These are phyloP conservation scores for Magallana ariakensis DNA, from an alignment of 1,140 invertebrate genomes.

Conservation along the genomic window DNA sequence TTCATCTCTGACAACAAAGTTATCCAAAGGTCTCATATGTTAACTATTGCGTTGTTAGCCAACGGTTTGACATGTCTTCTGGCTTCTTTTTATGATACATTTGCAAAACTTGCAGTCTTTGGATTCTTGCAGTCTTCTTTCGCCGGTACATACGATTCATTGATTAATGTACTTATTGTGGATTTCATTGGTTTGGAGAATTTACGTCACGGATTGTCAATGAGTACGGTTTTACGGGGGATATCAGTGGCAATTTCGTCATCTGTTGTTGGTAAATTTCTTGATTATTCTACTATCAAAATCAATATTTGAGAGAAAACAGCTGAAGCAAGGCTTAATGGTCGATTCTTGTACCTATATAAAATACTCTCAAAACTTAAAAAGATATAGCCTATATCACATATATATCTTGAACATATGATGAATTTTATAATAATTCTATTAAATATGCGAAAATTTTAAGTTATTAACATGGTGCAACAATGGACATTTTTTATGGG, in stretches of 20 bases:
- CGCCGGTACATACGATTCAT: neutral
- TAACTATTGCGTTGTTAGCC: conserved; percentile 2
- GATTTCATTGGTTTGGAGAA: neutral
- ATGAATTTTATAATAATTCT: no score
- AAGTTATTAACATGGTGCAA: no score
- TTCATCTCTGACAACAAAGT: conserved; percentile 10
- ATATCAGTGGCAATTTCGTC: neutral
- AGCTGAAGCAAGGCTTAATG: neutral
- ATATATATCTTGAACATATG: no score
- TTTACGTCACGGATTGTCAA: neutral
- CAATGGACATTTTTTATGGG: no score
- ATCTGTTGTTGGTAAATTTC: neutral
- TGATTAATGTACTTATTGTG: neutral
- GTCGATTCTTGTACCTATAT: neutral
- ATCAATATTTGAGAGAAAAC: neutral
- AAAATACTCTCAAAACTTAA: no score
- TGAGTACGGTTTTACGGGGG: neutral
- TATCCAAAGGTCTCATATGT: conserved; percentile 33
- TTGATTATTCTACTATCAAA: neutral
- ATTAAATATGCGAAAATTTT: no score
- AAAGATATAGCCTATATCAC: no score
- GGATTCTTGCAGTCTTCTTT: conserved; percentile 14
- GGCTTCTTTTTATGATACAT: neutral
- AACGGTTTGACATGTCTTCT: conserved; percentile 20
- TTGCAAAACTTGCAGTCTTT: conserved; percentile 22